Base-by-base conservation (phyloP, 2,888 invertebrate species). In the Lamellibrachia satsuma region DNA sequence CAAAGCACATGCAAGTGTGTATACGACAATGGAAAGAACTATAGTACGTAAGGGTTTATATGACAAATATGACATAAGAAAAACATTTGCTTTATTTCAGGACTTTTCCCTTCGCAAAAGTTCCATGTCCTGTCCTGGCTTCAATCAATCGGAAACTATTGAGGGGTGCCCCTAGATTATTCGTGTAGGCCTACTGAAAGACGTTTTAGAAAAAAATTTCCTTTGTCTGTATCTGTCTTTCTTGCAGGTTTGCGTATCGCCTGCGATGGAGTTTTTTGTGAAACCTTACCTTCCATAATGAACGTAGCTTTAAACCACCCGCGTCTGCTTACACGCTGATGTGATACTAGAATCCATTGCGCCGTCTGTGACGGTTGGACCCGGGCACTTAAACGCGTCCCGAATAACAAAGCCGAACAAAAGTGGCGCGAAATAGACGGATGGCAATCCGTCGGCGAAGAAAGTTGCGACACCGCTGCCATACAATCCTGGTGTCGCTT, bases 211-310 rank as follows among this genome's bases (percentile, higher is more conserved):
- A 75, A 75, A 75, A 6, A 6, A 1, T 1, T 39, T 39, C 39
- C 39, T 39, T 4, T 75, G 22, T 75, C 75, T 75, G 75, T 75
- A 75, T 75, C 75, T 75, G 75, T 75, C 15, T 75, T 75, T 75
- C n/a, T 75, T 2, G 75, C 75, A 22, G 75, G n/a, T 75, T 75
- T 75, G 75, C 75, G 3, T 75, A 22, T 75, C 75, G 75, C 22
- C 75, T 22, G 22, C 75, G 75, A n/a, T 75, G 75, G 75, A 6
- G 75, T 22, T 75, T 75, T 39, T 39, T n/a, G n/a, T 4, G 75
- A 75, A 75, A 75, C n/a, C 75, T 75, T 22, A 75, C 75, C 75
- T 75, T 75, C n/a, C 75, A 75, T n/a, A 75, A 75, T n/a, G n/a
- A 75, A 75, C 75, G 75, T 75, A 11, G n/a, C 75, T 39, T 39